These are phyloP conservation scores for Porites cylindrica DNA, from an alignment of 92 coral and sea anemone species.

Conservation along the genomic window DNA sequence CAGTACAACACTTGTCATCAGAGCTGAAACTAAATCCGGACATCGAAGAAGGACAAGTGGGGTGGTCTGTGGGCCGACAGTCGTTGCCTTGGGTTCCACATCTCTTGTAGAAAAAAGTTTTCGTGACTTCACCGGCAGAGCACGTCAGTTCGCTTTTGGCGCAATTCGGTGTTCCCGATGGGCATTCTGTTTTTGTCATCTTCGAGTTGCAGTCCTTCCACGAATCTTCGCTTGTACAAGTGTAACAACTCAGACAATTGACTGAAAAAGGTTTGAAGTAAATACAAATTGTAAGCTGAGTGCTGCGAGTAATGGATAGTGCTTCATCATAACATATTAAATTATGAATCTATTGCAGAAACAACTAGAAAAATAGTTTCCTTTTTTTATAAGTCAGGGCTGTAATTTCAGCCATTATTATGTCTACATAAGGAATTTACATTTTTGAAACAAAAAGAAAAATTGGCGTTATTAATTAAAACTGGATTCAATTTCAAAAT, in stretches of 20 bases:
- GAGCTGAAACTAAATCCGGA: background rate
- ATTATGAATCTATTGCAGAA: too few species aligned
- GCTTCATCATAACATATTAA: too few species aligned
- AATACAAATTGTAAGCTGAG: too few species aligned
- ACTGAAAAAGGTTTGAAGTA: constrained; percentile 17
- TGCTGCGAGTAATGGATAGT: too few species aligned
- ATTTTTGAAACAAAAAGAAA: too few species aligned
- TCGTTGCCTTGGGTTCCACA: constrained; percentile 16
- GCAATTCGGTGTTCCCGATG: constrained; percentile 35
- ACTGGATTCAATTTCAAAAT: too few species aligned
- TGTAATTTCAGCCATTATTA: too few species aligned
- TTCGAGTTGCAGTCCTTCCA: constrained; percentile 34
- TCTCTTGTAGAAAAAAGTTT: constrained; percentile 25
- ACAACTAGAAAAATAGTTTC: too few species aligned
- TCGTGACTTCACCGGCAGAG: background rate
- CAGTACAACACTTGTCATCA: background rate
- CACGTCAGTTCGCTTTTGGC: constrained; percentile 19
- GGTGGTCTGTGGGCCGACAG: background rate
- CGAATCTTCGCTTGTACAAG: constrained; percentile 30
- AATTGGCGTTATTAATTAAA: too few species aligned
- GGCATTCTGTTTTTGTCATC: constrained; percentile 4
- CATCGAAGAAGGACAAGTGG: constrained; percentile 2
- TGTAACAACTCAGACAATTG: constrained; percentile 26
- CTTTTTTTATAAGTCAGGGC: too few species aligned
- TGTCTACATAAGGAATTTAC: too few species aligned